Base-by-base conservation (phyloP, 2,113 vertebrate genomes). In the Aplodontia rufa region DNA sequence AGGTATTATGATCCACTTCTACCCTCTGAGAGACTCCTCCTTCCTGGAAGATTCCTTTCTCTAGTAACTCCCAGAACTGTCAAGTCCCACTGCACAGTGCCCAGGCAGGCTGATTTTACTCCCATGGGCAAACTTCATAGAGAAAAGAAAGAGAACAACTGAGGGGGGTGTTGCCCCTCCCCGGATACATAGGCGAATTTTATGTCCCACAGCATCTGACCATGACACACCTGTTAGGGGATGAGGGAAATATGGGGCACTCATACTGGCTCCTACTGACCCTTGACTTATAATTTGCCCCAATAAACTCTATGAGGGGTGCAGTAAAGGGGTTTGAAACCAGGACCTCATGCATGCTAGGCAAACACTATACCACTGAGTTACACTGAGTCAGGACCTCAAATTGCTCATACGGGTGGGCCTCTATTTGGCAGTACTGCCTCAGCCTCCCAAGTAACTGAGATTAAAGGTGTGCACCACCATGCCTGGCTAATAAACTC, bases 71-170 rank as follows among this genome's bases (percentile, higher is more conserved):
- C 68, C 42, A 76, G 47, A 20, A 40, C 37, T 60, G 60, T 84
- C 14, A 75, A 55, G 62, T 69, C 64, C 84, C 71, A 24, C 8
- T 47, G 28, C 28, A 14, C 19, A 42, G 20, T 6, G 37, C 68
- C 45, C 40, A 85, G n/a, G 42, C 5, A 58, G n/a, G 42, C 84
- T 76, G 35, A 45, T 81, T 90, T 82, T 79, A 37, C 10, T 55
- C 45, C 8, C 47, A 51, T 51, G 11, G 49, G 47, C 30, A 91
- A 90, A 90, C 42, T 37, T 40, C 62, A 22, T 51, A 80, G 51
- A 72, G 7, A 42, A 92, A 69, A 8, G 66, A 91, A 75, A 88
- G 90, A 95, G 60, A 83, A 28, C 47, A 83, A 53, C 74, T 22
- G 42, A 71, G 26, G 24, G 24, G 16, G 40, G 6, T 3, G 1